Evolutionary conservation across 2,888 invertebrate genomes (phyloP), one percentile per base, ranked within the genome.

Genomic region (Halocaridina rubra): DNA sequence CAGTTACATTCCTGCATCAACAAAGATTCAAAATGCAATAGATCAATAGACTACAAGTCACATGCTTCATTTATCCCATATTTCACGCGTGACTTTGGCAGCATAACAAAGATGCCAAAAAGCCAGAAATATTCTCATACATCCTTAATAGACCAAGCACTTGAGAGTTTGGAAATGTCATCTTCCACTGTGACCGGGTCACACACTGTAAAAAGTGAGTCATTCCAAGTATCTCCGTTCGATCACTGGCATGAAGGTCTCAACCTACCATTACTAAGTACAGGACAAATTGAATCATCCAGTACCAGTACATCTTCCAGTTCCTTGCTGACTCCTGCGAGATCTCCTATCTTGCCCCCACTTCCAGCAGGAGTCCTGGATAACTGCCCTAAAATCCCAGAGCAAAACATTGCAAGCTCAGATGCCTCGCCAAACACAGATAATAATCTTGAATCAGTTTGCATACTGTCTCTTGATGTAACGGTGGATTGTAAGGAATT

Each of bases 401-500:
- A n/a, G n/a, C n/a, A n/a, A n/a, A n/a, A n/a, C n/a, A 16, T 24
- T 27, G 16, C 27, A 16, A 8, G 5, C 29, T 10, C 19, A 8
- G 24, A 3, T 33, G 24, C 71, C 33, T 24, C 69, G 10, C 71
- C 76, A 7, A 71, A 81, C 27, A 53, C 27, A 27, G 32, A 46
- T 16, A 22, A 59, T 8, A 46, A 81, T 53, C 29, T 77, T 22
- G 57, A 77, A 24, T 61, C 82, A 7, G 72, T 82, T 13, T 82
- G 77, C 30, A 77, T 82, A 53, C 16, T 82, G 46, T 77, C 82
- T n/a, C 46, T 82, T 32, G 82, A 82, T n/a, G 24, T 82, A 22
- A 78, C 82, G 19, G 30, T 82, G n/a, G 77, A 82, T 59, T 77
- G 78, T 59, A 46, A 61, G n/a, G 77, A 39, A 1, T 0, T 74